Conservation (phyloP, 2,113 vertebrate species). For the Solea senegalensis region DNA sequence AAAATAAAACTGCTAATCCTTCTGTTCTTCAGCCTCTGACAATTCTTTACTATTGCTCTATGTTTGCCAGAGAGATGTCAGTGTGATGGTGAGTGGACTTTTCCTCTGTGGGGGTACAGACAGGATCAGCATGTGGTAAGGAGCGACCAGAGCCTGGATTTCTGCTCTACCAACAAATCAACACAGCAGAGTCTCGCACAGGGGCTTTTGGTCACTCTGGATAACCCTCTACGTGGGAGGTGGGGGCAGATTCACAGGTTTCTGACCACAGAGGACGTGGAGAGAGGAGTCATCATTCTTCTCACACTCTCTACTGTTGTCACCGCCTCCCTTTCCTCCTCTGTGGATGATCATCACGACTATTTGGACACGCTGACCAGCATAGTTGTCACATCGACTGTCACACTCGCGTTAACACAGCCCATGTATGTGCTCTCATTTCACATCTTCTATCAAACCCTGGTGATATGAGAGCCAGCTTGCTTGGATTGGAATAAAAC, state of each 20-base stretch:
- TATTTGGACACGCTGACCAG: not conserved
- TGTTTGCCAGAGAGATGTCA: conserved; percentile 20
- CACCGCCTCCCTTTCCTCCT: not conserved
- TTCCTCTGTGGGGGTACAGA: conserved; percentile 60
- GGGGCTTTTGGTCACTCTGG: conserved; percentile 38
- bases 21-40: too few relatives aligned
- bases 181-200: conserved; percentile 25
- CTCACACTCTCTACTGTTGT: conserved; percentile 11
- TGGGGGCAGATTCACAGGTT: conserved; percentile 45
- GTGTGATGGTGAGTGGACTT: conserved; percentile 57
- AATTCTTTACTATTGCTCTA: too few relatives aligned
- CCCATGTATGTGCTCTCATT: too few relatives aligned
- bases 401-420: too few relatives aligned
- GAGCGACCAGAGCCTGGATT: conserved; percentile 34
- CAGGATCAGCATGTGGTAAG: conserved; percentile 57
- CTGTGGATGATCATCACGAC: not conserved
- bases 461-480: not conserved
- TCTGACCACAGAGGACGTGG: conserved; percentile 66
- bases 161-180: conserved; percentile 58
- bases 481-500: not conserved
- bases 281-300: conserved; percentile 46
- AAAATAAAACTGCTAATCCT: too few relatives aligned
- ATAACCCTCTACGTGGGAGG: conserved; percentile 51
- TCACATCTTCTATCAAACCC: too few relatives aligned
- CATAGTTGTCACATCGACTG: too few relatives aligned